Evolutionary conservation across 2,888 invertebrate species (phyloP).

Genomic region (Smittia sp.): DNA sequence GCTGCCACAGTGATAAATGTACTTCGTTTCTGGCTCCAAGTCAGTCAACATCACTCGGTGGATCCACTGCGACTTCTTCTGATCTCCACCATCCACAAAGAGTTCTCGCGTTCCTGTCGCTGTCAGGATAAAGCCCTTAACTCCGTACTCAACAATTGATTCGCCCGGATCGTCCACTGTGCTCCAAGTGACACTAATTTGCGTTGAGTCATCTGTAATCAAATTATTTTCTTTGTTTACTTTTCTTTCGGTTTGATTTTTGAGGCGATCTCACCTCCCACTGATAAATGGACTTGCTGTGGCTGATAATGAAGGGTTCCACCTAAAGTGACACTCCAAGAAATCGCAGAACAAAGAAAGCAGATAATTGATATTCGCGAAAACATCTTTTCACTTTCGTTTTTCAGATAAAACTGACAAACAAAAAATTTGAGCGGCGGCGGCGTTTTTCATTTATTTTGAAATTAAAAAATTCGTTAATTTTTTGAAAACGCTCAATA

Average conservation of each 20-base stretch:
- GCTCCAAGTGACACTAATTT: constrained; percentile 80
- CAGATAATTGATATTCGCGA: background rate
- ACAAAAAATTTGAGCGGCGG: too few species aligned
- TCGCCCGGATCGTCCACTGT: constrained; percentile 66
- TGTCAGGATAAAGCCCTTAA: constrained; percentile 57
- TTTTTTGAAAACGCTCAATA: too few species aligned
- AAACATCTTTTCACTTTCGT: too few species aligned
- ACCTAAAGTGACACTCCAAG: constrained; percentile 42
- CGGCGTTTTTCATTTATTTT: too few species aligned
- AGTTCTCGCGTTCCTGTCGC: constrained; percentile 59
- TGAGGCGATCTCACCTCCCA: constrained; percentile 56
- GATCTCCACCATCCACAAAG: constrained; percentile 73
- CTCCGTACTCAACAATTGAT: constrained; percentile 74
- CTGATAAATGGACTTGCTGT: constrained; percentile 66
- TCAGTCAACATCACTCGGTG: constrained; percentile 68
- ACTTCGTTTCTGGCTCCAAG: constrained; percentile 62
- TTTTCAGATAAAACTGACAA: too few species aligned
- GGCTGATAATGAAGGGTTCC: constrained; percentile 57
- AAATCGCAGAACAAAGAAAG: background rate
- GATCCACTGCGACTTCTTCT: constrained; percentile 67
- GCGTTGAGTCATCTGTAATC: constrained; percentile 33
- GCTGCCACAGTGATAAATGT: constrained; percentile 81
- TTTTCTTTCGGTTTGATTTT: constrained; percentile 43
- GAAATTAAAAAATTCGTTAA: too few species aligned
- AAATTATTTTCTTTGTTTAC: constrained; percentile 57